phyloP scores from a whole-genome alignment of 2,797 vertebrate species.

The Nannoperca obscura region DNA sequence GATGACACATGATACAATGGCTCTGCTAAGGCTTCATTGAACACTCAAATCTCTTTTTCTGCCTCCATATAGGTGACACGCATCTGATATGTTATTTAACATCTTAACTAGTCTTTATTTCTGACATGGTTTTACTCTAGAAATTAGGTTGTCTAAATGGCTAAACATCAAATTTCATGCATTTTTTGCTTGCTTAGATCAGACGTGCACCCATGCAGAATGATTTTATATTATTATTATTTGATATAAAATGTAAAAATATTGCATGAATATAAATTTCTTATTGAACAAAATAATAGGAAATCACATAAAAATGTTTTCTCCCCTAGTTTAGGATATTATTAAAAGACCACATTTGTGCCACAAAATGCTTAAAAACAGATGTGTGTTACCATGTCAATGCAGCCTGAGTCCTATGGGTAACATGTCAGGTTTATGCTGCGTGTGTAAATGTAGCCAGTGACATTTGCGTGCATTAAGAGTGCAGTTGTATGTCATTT shows the following conservation, averaged over 20 bases:
- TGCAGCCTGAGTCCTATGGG: constrained; percentile 33
- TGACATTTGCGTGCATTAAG: constrained; percentile 54
- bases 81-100: constrained; percentile 57
- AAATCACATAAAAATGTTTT: constrained; percentile 50
- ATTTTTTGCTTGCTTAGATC: neutral
- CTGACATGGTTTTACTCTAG: constrained; percentile 2
- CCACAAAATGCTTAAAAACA: constrained; percentile 65
- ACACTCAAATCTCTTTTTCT: constrained; percentile 46
- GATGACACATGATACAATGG: constrained; percentile 63
- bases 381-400: constrained; percentile 60
- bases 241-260: constrained; percentile 32
- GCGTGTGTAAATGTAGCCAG: constrained; percentile 57
- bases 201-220: neutral
- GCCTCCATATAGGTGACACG: constrained; percentile 51
- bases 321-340: constrained; percentile 36
- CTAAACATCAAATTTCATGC: neutral
- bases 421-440: constrained; percentile 53
- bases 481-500: constrained; percentile 67
- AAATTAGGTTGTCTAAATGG: neutral
- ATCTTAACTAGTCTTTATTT: constrained; percentile 53
- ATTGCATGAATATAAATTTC: constrained; percentile 25
- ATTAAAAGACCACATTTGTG: constrained; percentile 50
- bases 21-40: constrained; percentile 62
- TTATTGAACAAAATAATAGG: constrained; percentile 35
- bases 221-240: constrained; percentile 6